Conservation (phyloP, 2,113 vertebrate genomes). For the Phalacrocorax pelagicus region DNA sequence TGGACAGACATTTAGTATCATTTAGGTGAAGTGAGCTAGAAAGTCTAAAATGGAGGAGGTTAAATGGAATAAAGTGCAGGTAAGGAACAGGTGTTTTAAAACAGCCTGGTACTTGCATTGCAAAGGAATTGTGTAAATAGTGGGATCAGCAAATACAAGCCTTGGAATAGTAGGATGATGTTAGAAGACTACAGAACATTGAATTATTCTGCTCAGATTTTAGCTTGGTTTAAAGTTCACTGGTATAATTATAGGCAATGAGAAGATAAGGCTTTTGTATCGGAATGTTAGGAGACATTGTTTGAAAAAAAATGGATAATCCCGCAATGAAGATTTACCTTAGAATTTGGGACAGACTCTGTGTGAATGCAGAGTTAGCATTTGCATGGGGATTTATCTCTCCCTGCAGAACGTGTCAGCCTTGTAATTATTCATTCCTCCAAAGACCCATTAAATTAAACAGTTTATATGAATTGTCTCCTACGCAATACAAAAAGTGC, state of each 20-base stretch:
- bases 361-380: background rate
- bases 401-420: background rate
- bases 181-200: background rate
- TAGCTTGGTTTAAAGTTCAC: background rate
- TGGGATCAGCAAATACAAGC: background rate
- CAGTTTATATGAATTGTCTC: background rate
- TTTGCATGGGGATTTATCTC: constrained; percentile 1
- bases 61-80: background rate
- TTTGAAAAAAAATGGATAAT: background rate
- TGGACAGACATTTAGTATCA: background rate
- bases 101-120: background rate
- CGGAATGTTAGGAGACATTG: background rate
- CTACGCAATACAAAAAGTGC: background rate
- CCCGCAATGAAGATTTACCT: background rate
- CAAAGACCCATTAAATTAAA: background rate
- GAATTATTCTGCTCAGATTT: background rate
- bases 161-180: background rate
- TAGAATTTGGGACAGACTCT: background rate
- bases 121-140: background rate
- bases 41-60: background rate
- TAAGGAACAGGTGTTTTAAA: background rate
- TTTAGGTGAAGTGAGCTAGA: background rate
- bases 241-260: background rate
- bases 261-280: background rate
- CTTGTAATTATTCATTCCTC: background rate